phyloP scores from a whole-genome alignment of 2,113 vertebrate species.

The Labrus mixtus region DNA sequence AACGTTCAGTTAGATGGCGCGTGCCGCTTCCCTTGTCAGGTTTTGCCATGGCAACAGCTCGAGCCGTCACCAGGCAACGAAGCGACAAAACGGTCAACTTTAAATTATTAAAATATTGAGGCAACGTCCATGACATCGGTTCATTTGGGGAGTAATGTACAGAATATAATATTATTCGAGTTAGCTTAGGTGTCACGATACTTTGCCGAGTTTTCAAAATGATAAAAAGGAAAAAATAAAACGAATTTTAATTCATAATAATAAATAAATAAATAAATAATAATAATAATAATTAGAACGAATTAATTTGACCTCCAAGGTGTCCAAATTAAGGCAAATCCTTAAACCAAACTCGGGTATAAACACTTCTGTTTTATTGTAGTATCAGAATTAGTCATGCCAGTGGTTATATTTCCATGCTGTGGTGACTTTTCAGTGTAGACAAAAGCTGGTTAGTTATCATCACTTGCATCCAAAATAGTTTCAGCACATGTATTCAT shows the following conservation, averaged over 20 bases:
- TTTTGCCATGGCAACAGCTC: constrained; percentile 36
- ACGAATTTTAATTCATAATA: too few species aligned
- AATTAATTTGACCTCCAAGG: background rate
- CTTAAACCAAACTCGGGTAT: constrained; percentile 47
- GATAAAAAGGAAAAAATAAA: too few species aligned
- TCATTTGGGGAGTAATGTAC: too few species aligned
- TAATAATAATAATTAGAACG: too few species aligned
- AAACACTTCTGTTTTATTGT: constrained; percentile 78
- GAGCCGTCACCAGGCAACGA: constrained; percentile 73
- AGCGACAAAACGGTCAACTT: background rate
- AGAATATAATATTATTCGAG: too few species aligned
- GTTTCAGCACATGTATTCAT: constrained; percentile 25
- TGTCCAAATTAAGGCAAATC: background rate
- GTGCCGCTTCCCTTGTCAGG: background rate
- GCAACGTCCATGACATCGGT: too few species aligned
- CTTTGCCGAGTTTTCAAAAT: too few species aligned
- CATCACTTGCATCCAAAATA: constrained; percentile 33
- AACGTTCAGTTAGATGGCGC: background rate
- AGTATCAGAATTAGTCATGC: constrained; percentile 74
- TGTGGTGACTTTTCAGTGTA: constrained; percentile 70
- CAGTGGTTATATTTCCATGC: constrained; percentile 77
- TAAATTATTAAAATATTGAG: background rate
- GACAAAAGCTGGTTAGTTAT: constrained; percentile 63
- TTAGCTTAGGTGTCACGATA: too few species aligned
- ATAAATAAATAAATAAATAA: too few species aligned